Conservation (phyloP, 2,888 invertebrate genomes). For the Ctenicera cuprea region DNA sequence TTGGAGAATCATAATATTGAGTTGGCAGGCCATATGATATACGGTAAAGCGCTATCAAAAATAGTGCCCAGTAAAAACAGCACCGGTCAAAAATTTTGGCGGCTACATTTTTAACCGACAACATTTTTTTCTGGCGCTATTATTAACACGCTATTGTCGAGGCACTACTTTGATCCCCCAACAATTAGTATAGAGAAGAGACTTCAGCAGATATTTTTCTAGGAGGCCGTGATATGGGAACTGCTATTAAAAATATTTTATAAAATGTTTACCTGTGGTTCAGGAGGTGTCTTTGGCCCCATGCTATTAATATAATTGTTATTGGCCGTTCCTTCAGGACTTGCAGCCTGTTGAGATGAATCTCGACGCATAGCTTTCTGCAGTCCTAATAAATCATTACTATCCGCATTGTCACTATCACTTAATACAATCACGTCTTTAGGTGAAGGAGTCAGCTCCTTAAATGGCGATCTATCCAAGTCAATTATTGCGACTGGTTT, state of each 20-base stretch:
- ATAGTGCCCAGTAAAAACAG: no score
- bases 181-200: no score
- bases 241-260: neutral
- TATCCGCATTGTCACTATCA: constrained; percentile 81
- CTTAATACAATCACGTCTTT: constrained; percentile 88
- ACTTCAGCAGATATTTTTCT: no score
- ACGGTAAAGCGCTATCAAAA: no score
- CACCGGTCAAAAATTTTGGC: no score
- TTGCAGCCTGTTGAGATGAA: constrained; percentile 62
- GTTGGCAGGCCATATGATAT: no score
- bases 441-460: constrained; percentile 87
- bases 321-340: constrained; percentile 63
- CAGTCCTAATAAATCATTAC: constrained; percentile 54
- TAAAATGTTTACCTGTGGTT: constrained; percentile 75
- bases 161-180: no score
- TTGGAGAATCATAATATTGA: no score
- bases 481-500: constrained; percentile 92
- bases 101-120: no score
- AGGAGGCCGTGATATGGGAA: no score
- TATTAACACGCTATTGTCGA: no score
- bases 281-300: constrained; percentile 86
- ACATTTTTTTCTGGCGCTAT: no score
- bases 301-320: constrained; percentile 68
- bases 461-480: constrained; percentile 89
- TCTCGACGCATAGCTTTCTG: constrained; percentile 60